Evolutionary conservation across 2,888 invertebrate genomes (phyloP), one percentile per base, ranked within the genome.

Genomic region (Cistogaster globosa): DNA sequence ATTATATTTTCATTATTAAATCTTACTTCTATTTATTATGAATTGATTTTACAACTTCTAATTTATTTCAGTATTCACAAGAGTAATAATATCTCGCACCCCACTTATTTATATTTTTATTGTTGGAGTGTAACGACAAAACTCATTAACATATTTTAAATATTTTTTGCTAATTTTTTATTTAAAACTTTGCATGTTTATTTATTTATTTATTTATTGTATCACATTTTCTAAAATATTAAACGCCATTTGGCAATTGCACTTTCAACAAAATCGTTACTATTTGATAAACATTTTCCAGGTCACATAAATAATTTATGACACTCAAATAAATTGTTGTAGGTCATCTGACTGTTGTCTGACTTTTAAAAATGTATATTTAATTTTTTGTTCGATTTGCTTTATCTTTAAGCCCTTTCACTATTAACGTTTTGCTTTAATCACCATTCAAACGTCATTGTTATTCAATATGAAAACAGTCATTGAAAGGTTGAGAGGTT

Each of bases 231-330:
- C 22, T 7, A 36, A n/a, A 60, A 62, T n/a, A 77, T 57, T 63
- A 55, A 79, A 62, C 22, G n/a, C n/a, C 36, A 45, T 62, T 71
- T 79, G 63, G 71, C 71, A 79, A 69, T 16, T 42, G n/a, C 20
- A 55, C 55, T 60, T 45, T 0, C n/a, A 45, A 55, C 26, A 45
- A 32, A 74, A 58, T 67, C 57, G 68, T 62, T 78, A 63, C n/a
- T 69, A 57, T 82, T 69, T 76, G 38, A 82, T 63, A 26, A 63
- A 69, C 18, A 3, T 65, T 71, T 71, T 76, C 20, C 76, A 82
- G 82, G 76, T 82, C 82, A 71, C 45, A 76, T 76, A 42, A 69
- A 71, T 76, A 76, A 63, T 76, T 82, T 57, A 82, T 75, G 14
- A 69, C 20, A 69, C 38, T 58, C 26, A 38, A 75, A 48, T 65